Evolutionary conservation across 1,140 invertebrate species (phyloP), one percentile per base, ranked within the genome.

Genomic region (Coenobita brevimanus): DNA sequence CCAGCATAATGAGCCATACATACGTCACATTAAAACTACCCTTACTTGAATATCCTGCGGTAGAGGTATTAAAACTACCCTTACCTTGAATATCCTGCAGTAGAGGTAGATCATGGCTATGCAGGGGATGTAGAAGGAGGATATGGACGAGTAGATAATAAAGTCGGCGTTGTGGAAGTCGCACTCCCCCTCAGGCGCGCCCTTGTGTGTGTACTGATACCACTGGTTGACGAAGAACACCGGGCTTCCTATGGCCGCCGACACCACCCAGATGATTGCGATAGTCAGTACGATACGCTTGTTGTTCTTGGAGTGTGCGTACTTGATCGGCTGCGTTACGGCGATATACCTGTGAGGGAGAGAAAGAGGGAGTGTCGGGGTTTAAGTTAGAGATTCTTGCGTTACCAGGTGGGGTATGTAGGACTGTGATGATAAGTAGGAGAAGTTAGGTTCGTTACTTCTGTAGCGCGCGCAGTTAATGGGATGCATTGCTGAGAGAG

Each of bases 71-170:
- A 0, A 38, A n/a, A 30, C 60, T 6, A 88, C 17, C 92, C 94
- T 94, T 92, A 97, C 97, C 95, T 96, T 97, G 94, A 99, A 99
- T 94, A 99, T 99, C 93, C 96, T 97, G 93, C 97, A 99, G 93
- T 99, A 99, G 41, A 99, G 95, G 93, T 98, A 97, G 92, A 99
- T 97, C 98, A 99, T 99, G 91, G 99, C 97, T 91, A 99, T 96
- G 93, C 98, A 99, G 4, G 99, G 99, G 92, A 99, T 99, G 93
- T 99, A 99, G 95, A 99, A 99, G 90, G 98, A 99, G 80, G 96
- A 97, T 91, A 99, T 94, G 64, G 98, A 99, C 15, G 98, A 99
- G 93, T 98, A 98, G 90, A 99, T 96, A 91, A 99, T 97, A 93
- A 99, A 99, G 93, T 99, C 97, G 71, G 97, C 96, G 94, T 99